Percentiles rank a stretch among this genome's conserved stretches.
phyloP scores from a whole-genome alignment of 1,140 invertebrate genomes.

The Drosophila nigrodunni region DNA sequence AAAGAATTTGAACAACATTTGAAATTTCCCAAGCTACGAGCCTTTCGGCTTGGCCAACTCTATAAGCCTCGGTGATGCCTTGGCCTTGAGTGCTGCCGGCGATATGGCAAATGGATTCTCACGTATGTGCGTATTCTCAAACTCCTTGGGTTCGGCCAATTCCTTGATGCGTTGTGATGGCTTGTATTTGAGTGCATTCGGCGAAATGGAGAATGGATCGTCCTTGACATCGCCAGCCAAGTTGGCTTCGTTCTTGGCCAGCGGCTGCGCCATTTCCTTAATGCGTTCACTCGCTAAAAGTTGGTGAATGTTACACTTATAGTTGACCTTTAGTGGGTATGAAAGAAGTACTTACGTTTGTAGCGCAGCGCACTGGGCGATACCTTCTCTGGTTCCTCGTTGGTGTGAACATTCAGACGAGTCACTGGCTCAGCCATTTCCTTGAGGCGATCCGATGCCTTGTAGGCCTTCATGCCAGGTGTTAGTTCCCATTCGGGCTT shows the following conservation, averaged over 20 bases:
- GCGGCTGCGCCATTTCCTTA: slow-evolving; percentile 68
- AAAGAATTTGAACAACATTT: slow-evolving; percentile 6
- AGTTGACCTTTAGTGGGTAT: background rate
- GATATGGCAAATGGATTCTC: slow-evolving; percentile 78
- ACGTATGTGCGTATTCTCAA: slow-evolving; percentile 76
- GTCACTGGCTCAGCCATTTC: slow-evolving; percentile 40
- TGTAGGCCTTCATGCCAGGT: slow-evolving; percentile 45
- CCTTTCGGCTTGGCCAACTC: slow-evolving; percentile 85
- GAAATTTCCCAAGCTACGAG: slow-evolving; percentile 11
- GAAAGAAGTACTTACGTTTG: slow-evolving; percentile 55
- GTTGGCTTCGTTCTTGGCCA: slow-evolving; percentile 57
- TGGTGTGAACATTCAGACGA: slow-evolving; percentile 60
- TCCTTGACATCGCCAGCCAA: slow-evolving; percentile 63
- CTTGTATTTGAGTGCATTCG: slow-evolving; percentile 84
- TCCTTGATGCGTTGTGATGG: slow-evolving; percentile 84
- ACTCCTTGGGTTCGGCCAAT: slow-evolving; percentile 85
- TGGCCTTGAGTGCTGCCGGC: slow-evolving; percentile 85
- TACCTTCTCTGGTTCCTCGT: slow-evolving; percentile 54
- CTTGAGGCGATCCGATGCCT: slow-evolving; percentile 58
- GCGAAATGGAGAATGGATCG: slow-evolving; percentile 72
- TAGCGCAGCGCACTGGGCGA: slow-evolving; percentile 59
- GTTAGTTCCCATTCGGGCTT: slow-evolving; percentile 68
- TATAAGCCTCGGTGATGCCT: slow-evolving; percentile 84
- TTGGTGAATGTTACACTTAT: too few species aligned
- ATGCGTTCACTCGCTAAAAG: slow-evolving; percentile 59